Base-by-base conservation (phyloP, 2,888 invertebrate species). In the Chalcis sispes region DNA sequence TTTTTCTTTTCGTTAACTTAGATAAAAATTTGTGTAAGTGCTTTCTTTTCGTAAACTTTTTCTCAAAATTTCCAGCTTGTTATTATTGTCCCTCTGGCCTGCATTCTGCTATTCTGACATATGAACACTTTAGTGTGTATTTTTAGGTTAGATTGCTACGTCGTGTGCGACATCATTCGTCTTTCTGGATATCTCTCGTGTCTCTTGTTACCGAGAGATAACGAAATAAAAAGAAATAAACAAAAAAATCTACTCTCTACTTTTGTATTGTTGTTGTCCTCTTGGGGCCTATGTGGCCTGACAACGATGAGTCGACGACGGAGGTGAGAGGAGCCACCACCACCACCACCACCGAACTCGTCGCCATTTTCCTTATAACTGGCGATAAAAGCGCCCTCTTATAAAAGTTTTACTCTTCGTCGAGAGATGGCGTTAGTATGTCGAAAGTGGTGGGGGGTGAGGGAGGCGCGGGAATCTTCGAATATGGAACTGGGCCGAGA, bases 311-410 rank as follows among this genome's bases (percentile, higher is more conserved):
- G 54, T 64, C 48, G 66, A 66, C 62, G 46, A 58, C 73, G 48
- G 46, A 56, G 46, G 36, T 56, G 50, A 64, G 83, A 85, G 85
- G 85, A 85, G 89, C 89, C 89, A 87, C 89, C 89, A 90, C 91
- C 92, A 92, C 46, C 62, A 92, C 25, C 56, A 29, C 42, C 56
- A 46, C 29, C 56, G 25, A 7, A 92, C 92, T 92, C 89, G 85
- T 85, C 87, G 85, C 85, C 87, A 87, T 87, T 84, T 86, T 85
- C 82, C 10, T 46, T 10, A 8, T 4, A 42, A 77, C 77, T 77
- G 72, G 10, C 46, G 50, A 20, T 20, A 7, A 50, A 20, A 20
- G 4, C 50, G 50, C 50, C 50, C 50, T 18, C 4, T 42, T 15
- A 7, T 10, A 42, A 18, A 13, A 13, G 61, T n/a, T 13, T 3